Evolutionary conservation across 2,113 vertebrate genomes (phyloP).

Genomic region (Maccullochella peelii): DNA sequence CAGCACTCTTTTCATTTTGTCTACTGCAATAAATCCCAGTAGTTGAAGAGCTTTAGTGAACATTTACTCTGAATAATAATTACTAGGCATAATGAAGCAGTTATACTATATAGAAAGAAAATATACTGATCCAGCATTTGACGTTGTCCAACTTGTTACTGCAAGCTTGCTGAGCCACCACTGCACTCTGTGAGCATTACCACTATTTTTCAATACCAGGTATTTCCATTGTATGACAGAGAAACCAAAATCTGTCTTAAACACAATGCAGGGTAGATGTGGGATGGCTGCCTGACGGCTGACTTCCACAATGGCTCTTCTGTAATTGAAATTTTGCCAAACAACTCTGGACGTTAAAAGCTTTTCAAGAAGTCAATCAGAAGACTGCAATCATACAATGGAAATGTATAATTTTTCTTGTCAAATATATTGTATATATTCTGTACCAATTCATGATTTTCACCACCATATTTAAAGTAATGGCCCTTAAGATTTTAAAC

Average conservation of each 20-base stretch:
- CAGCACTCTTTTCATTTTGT: neutral
- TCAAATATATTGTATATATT: neutral
- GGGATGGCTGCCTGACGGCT: neutral
- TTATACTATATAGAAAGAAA: neutral
- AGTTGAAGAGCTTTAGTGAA: neutral
- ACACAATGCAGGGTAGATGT: neutral
- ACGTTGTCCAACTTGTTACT: neutral
- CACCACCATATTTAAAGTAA: neutral
- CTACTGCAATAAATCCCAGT: neutral
- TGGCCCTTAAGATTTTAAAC: too few relatives aligned
- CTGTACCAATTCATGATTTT: neutral
- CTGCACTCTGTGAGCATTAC: neutral
- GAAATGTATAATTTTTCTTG: neutral
- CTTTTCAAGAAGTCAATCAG: neutral
- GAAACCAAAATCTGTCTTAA: neutral
- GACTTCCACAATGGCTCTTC: conserved; percentile 1
- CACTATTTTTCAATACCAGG: neutral
- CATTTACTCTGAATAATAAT: conserved; percentile 8
- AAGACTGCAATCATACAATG: neutral
- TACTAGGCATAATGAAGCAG: too few relatives aligned
- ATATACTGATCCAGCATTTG: neutral
- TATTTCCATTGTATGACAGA: neutral
- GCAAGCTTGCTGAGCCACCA: neutral
- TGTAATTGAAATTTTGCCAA: neutral
- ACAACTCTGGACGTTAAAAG: neutral